Conservation (phyloP, 2,888 invertebrate genomes). For the Drosophila kanekoi region DNA sequence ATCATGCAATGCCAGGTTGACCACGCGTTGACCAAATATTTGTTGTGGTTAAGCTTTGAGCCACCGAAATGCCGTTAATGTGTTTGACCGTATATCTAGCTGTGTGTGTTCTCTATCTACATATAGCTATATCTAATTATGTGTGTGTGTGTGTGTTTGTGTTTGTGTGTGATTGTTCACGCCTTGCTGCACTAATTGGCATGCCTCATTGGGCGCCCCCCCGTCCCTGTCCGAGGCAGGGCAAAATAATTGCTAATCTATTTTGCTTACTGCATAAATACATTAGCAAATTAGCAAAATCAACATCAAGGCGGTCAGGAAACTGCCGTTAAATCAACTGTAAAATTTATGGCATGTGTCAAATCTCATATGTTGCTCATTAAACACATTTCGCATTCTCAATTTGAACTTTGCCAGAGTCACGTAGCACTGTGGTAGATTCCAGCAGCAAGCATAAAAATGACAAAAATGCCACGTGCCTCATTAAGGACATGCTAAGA, state of each 20-base stretch:
- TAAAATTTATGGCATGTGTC: constrained; percentile 69
- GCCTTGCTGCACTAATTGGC: constrained; percentile 72
- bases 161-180: constrained; percentile 60
- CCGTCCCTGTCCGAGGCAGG: background rate
- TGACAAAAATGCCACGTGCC: constrained; percentile 71
- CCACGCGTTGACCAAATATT: constrained; percentile 15
- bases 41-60: constrained; percentile 17
- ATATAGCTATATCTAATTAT: background rate
- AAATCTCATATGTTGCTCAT: constrained; percentile 40
- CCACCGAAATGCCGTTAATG: constrained; percentile 45
- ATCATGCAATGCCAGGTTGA: constrained; percentile 28
- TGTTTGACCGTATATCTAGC: constrained; percentile 16
- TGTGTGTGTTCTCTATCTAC: constrained; percentile 4
- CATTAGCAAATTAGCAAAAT: constrained; percentile 58
- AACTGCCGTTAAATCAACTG: constrained; percentile 61
- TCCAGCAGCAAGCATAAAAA: constrained; percentile 56
- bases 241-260: constrained; percentile 43
- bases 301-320: constrained; percentile 40
- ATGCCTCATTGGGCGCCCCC: constrained; percentile 57
- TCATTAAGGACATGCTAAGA: constrained; percentile 54
- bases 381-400: constrained; percentile 65
- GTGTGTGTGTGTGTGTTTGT: constrained; percentile 37
- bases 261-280: constrained; percentile 52
- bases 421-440: constrained; percentile 60
- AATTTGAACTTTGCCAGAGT: constrained; percentile 54